Percentiles rank a stretch among this genome's conserved stretches.
Conservation (phyloP, 2,797 vertebrate species). For the Okamejei kenojei region DNA sequence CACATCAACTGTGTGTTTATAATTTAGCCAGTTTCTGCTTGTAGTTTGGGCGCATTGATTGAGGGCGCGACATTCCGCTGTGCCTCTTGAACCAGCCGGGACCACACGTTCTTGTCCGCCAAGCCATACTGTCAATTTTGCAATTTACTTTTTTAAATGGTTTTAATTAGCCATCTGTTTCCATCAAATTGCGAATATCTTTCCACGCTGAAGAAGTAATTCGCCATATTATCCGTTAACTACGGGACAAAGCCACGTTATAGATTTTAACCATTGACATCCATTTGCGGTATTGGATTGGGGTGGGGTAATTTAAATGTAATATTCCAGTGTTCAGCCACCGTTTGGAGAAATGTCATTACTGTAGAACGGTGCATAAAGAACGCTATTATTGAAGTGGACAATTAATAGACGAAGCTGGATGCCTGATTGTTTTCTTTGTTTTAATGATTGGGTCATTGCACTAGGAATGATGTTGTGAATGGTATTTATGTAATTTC, state of each 20-base stretch:
- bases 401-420: neutral
- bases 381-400: neutral
- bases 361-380: neutral
- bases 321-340: neutral
- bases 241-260: neutral
- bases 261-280: neutral
- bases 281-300: neutral
- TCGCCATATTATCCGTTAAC: neutral
- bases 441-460: neutral
- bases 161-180: slow-evolving; percentile 41
- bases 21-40: neutral
- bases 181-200: neutral
- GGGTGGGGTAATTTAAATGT: neutral
- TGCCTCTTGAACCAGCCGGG: neutral
- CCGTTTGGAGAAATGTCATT: neutral
- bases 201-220: neutral
- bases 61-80: neutral
- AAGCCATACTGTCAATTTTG: slow-evolving; percentile 1
- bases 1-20: neutral
- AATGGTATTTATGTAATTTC: neutral
- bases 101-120: neutral
- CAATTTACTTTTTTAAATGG: slow-evolving; percentile 3
- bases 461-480: neutral
- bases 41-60: neutral
- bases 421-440: no score